Evolutionary conservation across 2,797 vertebrate genomes (phyloP), one percentile per base, ranked within the genome.

Genomic region (Sebastolobus alascanus): DNA sequence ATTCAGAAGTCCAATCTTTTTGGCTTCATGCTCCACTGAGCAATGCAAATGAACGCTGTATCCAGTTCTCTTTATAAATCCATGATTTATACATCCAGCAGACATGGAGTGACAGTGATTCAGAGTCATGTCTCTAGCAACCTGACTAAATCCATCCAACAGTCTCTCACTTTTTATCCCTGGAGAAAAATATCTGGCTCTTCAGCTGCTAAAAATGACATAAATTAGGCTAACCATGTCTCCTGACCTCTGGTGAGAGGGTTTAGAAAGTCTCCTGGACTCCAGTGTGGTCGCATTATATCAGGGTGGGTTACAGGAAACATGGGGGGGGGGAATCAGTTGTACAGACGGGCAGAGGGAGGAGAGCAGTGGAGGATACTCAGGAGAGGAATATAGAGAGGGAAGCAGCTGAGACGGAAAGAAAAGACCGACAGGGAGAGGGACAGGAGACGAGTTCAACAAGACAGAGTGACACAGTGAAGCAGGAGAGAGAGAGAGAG

Each of bases 381-480:
- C 38, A 6, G 31, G 11, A 31, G 54, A 60, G 33, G 50, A 27
- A 65, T 61, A 20, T 6, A 5, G 12, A 73, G 43, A 38, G 35
- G n/a, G 54, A 10, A 63, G 8, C 5, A 46, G 69, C n/a, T 29
- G 60, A 73, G 40, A 20, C 14, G 16, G n/a, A 13, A 33, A 27
- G 27, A 69, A 3, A 0, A 43, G 16, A 40, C n/a, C 18, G 6
- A 10, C n/a, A 6, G 22, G 50, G 16, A 59, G 58, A 25, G 29
- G 16, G 16, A 59, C 25, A 4, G 40, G 10, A 33, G 38, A 40
- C n/a, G 55, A 58, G n/a, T 1, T 50, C 22, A 61, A 64, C n/a
- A 7, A 64, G 4, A 68, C 40, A 31, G 66, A 63, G 65, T 25
- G 74, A 61, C 70, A 63, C 31, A 8, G 72, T 35, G 7, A 71